Percentiles rank a stretch among this genome's conserved stretches.
phyloP scores from a whole-genome alignment of 2,113 vertebrate genomes.

The Polyodon spathula region DNA sequence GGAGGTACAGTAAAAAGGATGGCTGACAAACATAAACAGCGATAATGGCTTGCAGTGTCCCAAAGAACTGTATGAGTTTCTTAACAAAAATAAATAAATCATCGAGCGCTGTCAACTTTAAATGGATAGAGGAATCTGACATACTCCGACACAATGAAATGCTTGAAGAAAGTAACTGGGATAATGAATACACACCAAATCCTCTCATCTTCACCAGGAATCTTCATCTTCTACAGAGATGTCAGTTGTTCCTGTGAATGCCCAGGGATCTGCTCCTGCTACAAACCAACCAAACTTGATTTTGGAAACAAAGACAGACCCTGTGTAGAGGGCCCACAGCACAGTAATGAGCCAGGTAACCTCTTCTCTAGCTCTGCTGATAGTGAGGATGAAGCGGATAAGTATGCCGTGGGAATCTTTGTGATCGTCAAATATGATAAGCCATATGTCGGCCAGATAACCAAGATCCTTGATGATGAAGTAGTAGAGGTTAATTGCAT shows the following conservation, averaged over 20 bases:
- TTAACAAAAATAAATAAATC: not conserved
- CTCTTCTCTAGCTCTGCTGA: too few species aligned
- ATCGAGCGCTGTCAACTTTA: not conserved
- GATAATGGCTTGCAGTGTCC: not conserved
- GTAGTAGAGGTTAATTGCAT: conserved; percentile 15
- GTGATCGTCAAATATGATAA: conserved; percentile 11
- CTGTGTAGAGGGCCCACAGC: too few species aligned
- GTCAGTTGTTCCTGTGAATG: not conserved
- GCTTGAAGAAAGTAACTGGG: not conserved
- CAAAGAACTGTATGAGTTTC: not conserved
- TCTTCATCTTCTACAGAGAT: not conserved
- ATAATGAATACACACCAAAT: not conserved
- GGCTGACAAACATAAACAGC: not conserved
- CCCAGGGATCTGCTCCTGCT: not conserved
- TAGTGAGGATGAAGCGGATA: too few species aligned
- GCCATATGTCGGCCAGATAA: conserved; percentile 12
- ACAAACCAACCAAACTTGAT: not conserved
- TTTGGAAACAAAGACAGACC: not conserved
- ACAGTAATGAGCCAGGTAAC: too few species aligned
- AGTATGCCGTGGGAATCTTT: not conserved
- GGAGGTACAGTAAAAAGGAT: not conserved
- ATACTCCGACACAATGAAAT: not conserved
- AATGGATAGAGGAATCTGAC: not conserved
- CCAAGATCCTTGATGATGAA: conserved; percentile 8
- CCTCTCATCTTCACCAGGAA: not conserved